Conservation (phyloP, 1,140 invertebrate genomes). For the Pseudobourletiella spinata region DNA sequence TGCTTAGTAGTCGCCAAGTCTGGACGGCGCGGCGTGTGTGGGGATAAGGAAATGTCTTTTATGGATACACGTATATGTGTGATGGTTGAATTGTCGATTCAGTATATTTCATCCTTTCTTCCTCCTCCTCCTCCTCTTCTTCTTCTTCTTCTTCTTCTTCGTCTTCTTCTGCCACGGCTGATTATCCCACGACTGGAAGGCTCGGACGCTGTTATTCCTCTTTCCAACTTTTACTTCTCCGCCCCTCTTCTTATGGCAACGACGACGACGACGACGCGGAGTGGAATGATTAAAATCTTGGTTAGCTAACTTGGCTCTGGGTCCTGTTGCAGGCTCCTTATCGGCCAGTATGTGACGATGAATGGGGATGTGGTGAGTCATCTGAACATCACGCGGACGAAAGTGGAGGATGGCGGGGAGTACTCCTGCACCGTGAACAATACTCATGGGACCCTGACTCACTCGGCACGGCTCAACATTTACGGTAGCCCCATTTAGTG, state of each 20-base stretch:
- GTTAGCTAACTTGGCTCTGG: neutral
- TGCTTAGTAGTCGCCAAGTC: too few species aligned
- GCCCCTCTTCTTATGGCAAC: neutral
- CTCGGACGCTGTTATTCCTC: neutral
- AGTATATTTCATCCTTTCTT: too few species aligned
- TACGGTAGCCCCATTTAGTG: slow-evolving; percentile 52
- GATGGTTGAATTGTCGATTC: too few species aligned
- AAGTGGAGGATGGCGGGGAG: slow-evolving; percentile 76
- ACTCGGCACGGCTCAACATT: slow-evolving; percentile 71
- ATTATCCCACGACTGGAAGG: neutral
- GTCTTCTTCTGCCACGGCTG: too few species aligned
- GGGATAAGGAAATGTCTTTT: too few species aligned
- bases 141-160: too few species aligned
- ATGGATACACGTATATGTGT: too few species aligned
- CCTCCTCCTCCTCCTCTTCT: too few species aligned
- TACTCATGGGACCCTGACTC: slow-evolving; percentile 61
- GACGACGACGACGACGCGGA: neutral
- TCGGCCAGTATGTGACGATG: slow-evolving; percentile 68
- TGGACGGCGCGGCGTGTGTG: too few species aligned
- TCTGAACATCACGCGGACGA: slow-evolving; percentile 73
- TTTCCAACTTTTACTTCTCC: neutral
- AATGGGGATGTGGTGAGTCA: slow-evolving; percentile 77
- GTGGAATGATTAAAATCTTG: neutral
- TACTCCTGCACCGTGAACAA: slow-evolving; percentile 74
- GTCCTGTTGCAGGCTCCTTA: slow-evolving; percentile 49